phyloP scores from a whole-genome alignment of 2,797 vertebrate genomes.

The Bradypodion ventrale region DNA sequence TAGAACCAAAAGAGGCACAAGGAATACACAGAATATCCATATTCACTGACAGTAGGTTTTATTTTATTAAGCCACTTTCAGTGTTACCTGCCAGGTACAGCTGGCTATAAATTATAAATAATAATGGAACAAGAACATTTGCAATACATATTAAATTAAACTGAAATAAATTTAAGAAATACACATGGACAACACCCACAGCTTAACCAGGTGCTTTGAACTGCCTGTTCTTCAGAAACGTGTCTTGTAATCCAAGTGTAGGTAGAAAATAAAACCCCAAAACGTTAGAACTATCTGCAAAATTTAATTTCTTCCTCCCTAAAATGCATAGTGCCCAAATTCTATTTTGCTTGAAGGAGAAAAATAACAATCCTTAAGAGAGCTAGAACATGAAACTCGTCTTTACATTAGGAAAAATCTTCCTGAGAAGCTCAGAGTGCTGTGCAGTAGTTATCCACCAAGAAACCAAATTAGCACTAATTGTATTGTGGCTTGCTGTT shows the following conservation, averaged over 20 bases:
- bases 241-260: not conserved
- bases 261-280: not conserved
- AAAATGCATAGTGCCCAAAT: not conserved
- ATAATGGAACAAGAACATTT: not conserved
- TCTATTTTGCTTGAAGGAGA: not conserved
- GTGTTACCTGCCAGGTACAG: not conserved
- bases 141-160: not conserved
- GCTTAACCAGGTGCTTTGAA: not conserved
- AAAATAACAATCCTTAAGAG: not conserved
- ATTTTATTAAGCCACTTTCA: not conserved
- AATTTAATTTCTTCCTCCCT: not conserved
- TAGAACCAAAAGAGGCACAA: not conserved
- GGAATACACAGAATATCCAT: not conserved
- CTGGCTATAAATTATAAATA: not conserved
- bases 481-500: constrained; percentile 73
- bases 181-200: not conserved
- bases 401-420: constrained; percentile 12
- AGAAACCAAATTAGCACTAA: constrained; percentile 79
- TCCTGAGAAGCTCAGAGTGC: constrained; percentile 45
- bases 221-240: not conserved
- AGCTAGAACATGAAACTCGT: constrained; percentile 32
- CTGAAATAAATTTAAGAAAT: not conserved
- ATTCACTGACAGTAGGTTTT: not conserved
- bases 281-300: not conserved
- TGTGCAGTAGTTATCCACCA: constrained; percentile 49